Evolutionary conservation across 2,888 invertebrate species (phyloP), one percentile per base, ranked within the genome.

Genomic region (Caenorhabditis angaria): DNA sequence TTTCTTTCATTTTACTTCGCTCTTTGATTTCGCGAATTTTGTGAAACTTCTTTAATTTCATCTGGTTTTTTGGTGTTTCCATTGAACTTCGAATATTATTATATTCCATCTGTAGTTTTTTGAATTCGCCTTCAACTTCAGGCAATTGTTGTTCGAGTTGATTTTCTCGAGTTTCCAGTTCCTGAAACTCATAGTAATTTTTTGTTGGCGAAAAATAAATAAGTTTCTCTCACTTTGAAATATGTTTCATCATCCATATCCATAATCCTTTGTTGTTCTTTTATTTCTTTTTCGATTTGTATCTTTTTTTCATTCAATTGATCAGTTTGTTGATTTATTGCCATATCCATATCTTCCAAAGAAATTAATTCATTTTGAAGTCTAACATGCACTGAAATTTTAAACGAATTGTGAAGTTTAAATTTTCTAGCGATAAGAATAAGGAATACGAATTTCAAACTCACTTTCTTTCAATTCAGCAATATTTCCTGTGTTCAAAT

Each of bases 351-450:
- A 53, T 84, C 83, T 20, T 78, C 76, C 12, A 83, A 48, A 10
- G 66, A 67, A 20, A 82, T 79, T 29, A 85, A 54, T 53, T 85
- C 85, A 41, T 85, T 84, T 72, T 85, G 85, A 14, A 85, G 75
- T 2, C 84, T 79, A 50, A 85, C 74, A 56, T 85, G 83, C 60
- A 82, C 84, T 85, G 55, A 68, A 83, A 69, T 22, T 29, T 22
- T 50, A 12, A 14, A 35, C 14, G 6, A 10, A 10, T 35, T 35
- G 14, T 10, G 14, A 35, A 35, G 6, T 35, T 6, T 10, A 35
- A 35, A 35, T 10, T 35, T 35, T 48, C 48, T 48, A 48, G 48
- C 5, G 20, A 48, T 48, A 14, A n/a, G n/a, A n/a, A n/a, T n/a
- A n/a, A n/a, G n/a, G n/a, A n/a, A n/a, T n/a, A n/a, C n/a, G n/a